Evolutionary conservation across 2,888 invertebrate species (phyloP), one percentile per base, ranked within the genome.

Genomic region (Drosophila aldrichi): DNA sequence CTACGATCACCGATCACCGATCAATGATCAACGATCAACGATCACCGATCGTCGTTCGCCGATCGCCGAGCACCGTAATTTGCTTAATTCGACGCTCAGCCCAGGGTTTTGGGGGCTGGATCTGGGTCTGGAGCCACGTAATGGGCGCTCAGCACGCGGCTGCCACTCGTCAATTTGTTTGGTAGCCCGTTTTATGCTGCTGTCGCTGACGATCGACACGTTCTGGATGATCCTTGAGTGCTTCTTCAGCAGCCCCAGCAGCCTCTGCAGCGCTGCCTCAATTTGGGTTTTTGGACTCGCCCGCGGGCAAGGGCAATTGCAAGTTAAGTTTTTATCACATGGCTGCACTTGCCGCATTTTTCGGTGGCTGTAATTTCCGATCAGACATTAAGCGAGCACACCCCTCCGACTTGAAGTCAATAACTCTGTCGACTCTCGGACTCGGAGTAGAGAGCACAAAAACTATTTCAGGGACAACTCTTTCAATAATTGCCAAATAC

Each of bases 21-120:
- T 49, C 63, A 49, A 38, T 29, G 62, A 67, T 12, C 57, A 18
- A 6, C 12, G 52, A 60, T 60, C 60, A 6, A 4, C 60, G 58
- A 29, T 25, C 61, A 3, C 9, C 36, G 60, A 36, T 51, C 48
- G 20, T 1, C 56, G 64, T 48, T 61, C 70, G 44, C 20, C 66
- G 61, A 51, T 58, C 52, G 57, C 38, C 59, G 65, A 72, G 82
- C 88, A 86, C 90, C 88, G 70, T 90, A 91, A 91, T 91, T 91
- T 91, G 91, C 79, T 88, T 91, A 91, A 91, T 91, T 91, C 89
- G 87, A 87, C 91, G 90, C 86, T 89, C 82, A 32, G 72, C 43
- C 54, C 61, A 58, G 59, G 51, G 44, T 70, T 70, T 48, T 57
- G 58, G 56, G 48, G 46, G 16, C 29, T 74, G 68, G 63, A 55